Conservation (phyloP, 2,797 vertebrate species). For the Leptatherina wallacei region DNA sequence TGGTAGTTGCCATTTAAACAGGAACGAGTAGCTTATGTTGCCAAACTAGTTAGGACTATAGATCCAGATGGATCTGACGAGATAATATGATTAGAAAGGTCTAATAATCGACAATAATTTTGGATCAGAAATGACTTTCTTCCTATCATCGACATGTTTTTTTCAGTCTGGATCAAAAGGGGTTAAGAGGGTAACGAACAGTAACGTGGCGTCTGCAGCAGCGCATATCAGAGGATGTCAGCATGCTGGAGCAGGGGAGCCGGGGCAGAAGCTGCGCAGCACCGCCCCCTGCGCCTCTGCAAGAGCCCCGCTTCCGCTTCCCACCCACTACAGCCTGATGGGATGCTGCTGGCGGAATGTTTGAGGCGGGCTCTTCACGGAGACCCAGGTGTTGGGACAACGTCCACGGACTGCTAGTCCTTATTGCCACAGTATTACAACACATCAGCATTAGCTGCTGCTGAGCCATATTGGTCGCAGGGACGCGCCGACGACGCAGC, state of each 20-base stretch:
- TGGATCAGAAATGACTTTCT: not conserved
- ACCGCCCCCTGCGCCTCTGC: slow-evolving; percentile 51
- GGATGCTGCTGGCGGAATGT: slow-evolving; percentile 80
- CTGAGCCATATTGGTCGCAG: slow-evolving; percentile 52
- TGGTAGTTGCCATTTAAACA: no score
- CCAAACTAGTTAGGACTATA: not conserved
- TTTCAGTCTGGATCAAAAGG: not conserved
- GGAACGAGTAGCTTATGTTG: not conserved
- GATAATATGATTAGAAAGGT: not conserved
- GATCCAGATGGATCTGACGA: not conserved
- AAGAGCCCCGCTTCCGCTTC: slow-evolving; percentile 38
- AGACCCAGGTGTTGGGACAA: slow-evolving; percentile 79
- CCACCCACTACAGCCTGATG: slow-evolving; percentile 59
- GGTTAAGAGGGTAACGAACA: not conserved
- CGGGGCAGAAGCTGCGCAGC: slow-evolving; percentile 3
- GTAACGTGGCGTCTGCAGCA: slow-evolving; percentile 43
- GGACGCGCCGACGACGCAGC: slow-evolving; percentile 26
- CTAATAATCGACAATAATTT: not conserved
- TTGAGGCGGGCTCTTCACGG: slow-evolving; percentile 75
- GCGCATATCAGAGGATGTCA: not conserved
- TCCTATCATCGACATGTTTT: not conserved
- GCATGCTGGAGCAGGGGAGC: not conserved
- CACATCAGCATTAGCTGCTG: slow-evolving; percentile 81
- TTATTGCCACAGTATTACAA: slow-evolving; percentile 76
- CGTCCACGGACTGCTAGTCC: slow-evolving; percentile 61